Base-by-base conservation (phyloP, 2,113 vertebrate species). In the Plotosus lineatus region DNA sequence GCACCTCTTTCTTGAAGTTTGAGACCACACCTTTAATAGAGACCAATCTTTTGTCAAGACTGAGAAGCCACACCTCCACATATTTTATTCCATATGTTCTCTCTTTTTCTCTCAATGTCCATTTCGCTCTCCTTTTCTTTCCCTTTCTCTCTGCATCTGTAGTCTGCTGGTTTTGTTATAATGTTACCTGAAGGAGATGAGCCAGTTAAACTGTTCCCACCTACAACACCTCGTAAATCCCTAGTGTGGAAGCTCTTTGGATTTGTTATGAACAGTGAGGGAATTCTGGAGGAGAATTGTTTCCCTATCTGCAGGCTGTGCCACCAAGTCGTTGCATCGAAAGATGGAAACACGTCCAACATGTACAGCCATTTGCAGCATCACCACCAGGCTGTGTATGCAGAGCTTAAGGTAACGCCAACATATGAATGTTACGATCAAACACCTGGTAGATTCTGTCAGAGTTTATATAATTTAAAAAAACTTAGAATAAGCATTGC, bases 221-320 rank as follows among this genome's bases (percentile, higher is more conserved):
- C 81, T 11, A 44, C 75, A 1, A 71, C 53, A 7, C 75, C 66
- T 8, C 66, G 75, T 12, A 83, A 83, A 50, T 78, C 76, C 0
- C 65, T 55, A 1, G 75, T 83, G 28, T 83, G 81, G 81, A 83
- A 78, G 68, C 76, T 78, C 1, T 83, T 83, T 2, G 81, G 81
- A 3, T 83, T 83, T 21, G 15, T 73, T 10, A 73, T 53, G 76
- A 78, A 78, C 46, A 26, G 10, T 0, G 75, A 73, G 11, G 81
- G 81, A 0, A n/a, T 40, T 14, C 26, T 83, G 68, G 76, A 78
- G 42, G 81, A 83, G 76, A 78, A 78, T n/a, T 44, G 58, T 21
- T 83, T 83, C 81, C 81, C 75, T 36, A 69, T 83, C 44, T 78
- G 81, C 75, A 78, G 75, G 19, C 56, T 78, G n/a, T 83, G 81